These are phyloP conservation scores for Eilema sororculum DNA, from an alignment of 2,888 invertebrate genomes.

Conservation along the genomic window DNA sequence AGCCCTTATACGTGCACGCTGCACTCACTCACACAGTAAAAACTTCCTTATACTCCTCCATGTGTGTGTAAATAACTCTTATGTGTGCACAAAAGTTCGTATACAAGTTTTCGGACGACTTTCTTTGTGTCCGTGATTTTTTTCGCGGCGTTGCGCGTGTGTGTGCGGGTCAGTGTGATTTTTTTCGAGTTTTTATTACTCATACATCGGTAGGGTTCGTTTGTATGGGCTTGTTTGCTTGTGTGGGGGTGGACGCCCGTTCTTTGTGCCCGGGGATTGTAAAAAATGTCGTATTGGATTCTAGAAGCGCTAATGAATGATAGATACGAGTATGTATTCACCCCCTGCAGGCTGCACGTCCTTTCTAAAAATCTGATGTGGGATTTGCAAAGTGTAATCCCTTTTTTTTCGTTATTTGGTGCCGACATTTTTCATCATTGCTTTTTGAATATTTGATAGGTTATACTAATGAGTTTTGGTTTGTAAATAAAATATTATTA, in stretches of 20 bases:
- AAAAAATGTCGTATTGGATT: conserved; percentile 87
- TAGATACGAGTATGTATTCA: conserved; percentile 77
- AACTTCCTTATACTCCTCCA: conserved; percentile 64
- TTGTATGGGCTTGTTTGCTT: conserved; percentile 65
- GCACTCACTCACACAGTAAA: conserved; percentile 75
- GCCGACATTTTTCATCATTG: conserved; percentile 55
- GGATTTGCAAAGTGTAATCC: conserved; percentile 64
- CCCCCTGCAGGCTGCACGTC: conserved; percentile 65
- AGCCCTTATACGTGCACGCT: conserved; percentile 71
- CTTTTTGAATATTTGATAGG: conserved; percentile 46
- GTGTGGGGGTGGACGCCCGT: conserved; percentile 78
- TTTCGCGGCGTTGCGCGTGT: conserved; percentile 74
- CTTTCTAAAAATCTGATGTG: conserved; percentile 75
- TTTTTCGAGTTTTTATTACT: conserved; percentile 84
- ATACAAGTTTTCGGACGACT: conserved; percentile 85
- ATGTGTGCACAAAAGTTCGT: conserved; percentile 82
- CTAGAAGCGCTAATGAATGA: conserved; percentile 86
- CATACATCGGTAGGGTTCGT: conserved; percentile 55
- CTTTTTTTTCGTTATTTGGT: conserved; percentile 53
- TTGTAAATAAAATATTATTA: neutral
- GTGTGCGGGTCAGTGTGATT: conserved; percentile 84
- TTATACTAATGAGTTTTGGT: conserved; percentile 35
- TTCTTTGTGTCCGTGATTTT: conserved; percentile 87
- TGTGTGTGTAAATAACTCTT: conserved; percentile 53
- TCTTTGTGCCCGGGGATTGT: conserved; percentile 86